Base-by-base conservation (phyloP, 2,888 invertebrate genomes). In the Parnassius mnemosyne region DNA sequence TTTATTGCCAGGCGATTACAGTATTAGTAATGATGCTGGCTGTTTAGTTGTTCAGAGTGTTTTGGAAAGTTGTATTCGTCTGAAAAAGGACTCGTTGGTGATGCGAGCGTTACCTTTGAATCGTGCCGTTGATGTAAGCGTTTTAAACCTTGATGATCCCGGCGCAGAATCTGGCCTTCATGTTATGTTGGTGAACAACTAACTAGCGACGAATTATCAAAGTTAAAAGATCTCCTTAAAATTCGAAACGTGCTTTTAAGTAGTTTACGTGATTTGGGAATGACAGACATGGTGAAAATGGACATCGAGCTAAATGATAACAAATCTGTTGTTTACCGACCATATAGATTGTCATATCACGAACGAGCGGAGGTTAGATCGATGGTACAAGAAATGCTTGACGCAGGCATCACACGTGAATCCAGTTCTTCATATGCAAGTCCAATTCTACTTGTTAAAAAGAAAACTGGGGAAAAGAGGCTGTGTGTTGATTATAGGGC, bases 391-490 rank as follows among this genome's bases (percentile, higher is more conserved):
- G 69, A 71, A 43, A 66, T 70, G 68, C 1, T 67, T 2, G 65
- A 69, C 7, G 11, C 16, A 20, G 64, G 60, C 10, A 70, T 69
- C 13, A 58, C 67, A 16, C 55, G 64, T 10, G 67, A 71, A 52
- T 71, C 69, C 1, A 43, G 34, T 9, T 74, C 72, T 1, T 59
- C 67, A 3, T 72, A 69, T 53, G 72, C 74, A 0, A 70, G 70
- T 46, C 74, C 74, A 1, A 66, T 73, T 13, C 55, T 72, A 0
- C 42, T 72, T 12, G 72, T 73, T 1, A 43, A 66, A 10, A 72
- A 74, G 51, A 73, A 72, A 52, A 68, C 44, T 11, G 44, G 9
- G 10, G 44, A 44, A 12, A 44, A 67, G 41, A 60, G 69, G 9
- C 50, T 72, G 1, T 71, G 71, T 44, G 3, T 16, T 16, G 16